Conservation (phyloP, 2,797 vertebrate genomes). For the Anas flavirostris region DNA sequence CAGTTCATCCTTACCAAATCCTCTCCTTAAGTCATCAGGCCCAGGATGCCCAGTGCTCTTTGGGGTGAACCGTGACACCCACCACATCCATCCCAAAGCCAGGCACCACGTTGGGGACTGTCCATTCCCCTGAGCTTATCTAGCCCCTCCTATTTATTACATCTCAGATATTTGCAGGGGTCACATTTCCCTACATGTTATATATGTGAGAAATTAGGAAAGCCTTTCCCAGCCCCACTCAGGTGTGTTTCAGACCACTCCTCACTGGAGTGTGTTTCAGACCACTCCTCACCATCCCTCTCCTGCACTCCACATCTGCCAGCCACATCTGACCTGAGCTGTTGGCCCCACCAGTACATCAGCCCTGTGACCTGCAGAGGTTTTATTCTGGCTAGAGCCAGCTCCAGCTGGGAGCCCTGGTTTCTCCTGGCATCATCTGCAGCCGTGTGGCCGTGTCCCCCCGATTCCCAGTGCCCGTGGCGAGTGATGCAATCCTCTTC, state of each 20-base stretch:
- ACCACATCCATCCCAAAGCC: not conserved
- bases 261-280: not conserved
- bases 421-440: not conserved
- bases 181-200: not conserved
- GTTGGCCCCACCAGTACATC: not conserved
- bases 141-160: not conserved
- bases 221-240: not conserved
- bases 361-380: rapidly evolving
- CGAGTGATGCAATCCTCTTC: not conserved
- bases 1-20: not conserved
- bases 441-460: rapidly evolving
- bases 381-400: not conserved
- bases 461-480: rapidly evolving
- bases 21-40: not conserved
- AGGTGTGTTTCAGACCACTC: not conserved
- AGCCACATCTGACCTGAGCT: not conserved
- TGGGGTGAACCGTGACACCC: not conserved
- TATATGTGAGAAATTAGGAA: rapidly evolving
- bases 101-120: rapidly evolving
- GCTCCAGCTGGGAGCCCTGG: not conserved
- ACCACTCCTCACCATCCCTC: not conserved
- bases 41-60: not conserved
- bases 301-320: not conserved
- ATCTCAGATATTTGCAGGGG: not conserved
- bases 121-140: not conserved